A percentile compares a stretch with the other conserved stretches of the same genome.
These are phyloP conservation scores for Metopolophium dirhodum DNA, from an alignment of 1,140 invertebrate species.

Conservation along the genomic window DNA sequence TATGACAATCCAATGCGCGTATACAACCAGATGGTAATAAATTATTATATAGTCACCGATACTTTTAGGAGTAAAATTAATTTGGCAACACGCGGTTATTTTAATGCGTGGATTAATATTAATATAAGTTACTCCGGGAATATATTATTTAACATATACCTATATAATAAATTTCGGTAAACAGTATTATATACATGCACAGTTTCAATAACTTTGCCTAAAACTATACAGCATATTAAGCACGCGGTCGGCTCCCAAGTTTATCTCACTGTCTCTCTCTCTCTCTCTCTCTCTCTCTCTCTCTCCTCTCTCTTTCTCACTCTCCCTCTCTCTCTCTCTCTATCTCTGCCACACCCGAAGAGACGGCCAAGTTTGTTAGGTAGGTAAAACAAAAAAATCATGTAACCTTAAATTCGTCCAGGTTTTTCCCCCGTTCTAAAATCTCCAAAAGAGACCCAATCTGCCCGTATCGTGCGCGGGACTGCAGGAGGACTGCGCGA, in stretches of 20 bases:
- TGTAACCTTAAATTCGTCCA: background rate
- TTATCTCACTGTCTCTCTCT: background rate
- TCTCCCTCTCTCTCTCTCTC: no score
- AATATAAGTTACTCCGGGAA: conserved; percentile 9
- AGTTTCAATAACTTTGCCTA: conserved; percentile 43
- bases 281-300: background rate
- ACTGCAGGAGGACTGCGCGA: background rate
- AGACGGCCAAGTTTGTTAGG: conserved; percentile 9
- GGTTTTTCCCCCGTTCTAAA: background rate
- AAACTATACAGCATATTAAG: conserved; percentile 3
- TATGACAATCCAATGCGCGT: background rate
- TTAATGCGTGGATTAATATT: conserved; percentile 15
- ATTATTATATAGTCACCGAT: background rate
- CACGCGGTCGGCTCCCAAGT: background rate
- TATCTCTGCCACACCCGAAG: background rate
- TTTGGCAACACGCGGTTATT: conserved; percentile 22
- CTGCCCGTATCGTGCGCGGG: background rate
- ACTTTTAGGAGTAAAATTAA: background rate
- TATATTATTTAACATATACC: background rate
- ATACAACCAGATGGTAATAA: background rate
- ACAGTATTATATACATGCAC: background rate
- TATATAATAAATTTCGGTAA: background rate
- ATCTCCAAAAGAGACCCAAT: conserved; percentile 8
- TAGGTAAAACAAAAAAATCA: background rate
- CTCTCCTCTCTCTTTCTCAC: background rate